Evolutionary conservation across 2,113 vertebrate genomes (phyloP).

Genomic region (Sciurus niger): DNA sequence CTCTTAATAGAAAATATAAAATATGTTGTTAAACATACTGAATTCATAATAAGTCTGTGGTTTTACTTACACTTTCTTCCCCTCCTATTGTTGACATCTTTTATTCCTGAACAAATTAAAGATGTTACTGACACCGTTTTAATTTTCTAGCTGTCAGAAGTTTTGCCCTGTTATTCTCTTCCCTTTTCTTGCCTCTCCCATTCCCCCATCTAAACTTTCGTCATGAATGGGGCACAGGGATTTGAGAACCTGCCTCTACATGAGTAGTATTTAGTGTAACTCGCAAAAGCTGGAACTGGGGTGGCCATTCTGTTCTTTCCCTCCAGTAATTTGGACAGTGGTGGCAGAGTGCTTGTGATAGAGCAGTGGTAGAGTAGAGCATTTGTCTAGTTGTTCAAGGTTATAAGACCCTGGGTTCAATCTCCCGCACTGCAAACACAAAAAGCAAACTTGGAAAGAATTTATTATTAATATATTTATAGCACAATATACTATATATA

Average conservation of each 20-base stretch:
- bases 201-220: too few species aligned
- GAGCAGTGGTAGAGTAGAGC: too few species aligned
- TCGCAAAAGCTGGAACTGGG: not conserved
- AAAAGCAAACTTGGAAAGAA: not conserved
- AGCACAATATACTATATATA: not conserved
- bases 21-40: not conserved
- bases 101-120: constrained; percentile 19
- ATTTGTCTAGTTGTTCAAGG: not conserved
- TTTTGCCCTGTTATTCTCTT: not conserved
- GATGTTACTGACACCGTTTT: not conserved
- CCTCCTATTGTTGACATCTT: not conserved
- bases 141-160: constrained; percentile 14
- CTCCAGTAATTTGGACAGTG: not conserved
- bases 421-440: not conserved
- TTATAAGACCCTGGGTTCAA: not conserved
- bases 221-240: not conserved
- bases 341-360: too few species aligned
- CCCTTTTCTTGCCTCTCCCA: not conserved
- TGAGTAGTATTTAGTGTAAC: not conserved
- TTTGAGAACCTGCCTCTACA: not conserved
- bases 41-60: not conserved
- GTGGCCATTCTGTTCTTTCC: not conserved
- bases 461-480: not conserved
- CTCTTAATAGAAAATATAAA: not conserved
- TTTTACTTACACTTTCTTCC: not conserved